phyloP scores from a whole-genome alignment of 2,888 invertebrate species.

The Drosophila paramelanica region DNA sequence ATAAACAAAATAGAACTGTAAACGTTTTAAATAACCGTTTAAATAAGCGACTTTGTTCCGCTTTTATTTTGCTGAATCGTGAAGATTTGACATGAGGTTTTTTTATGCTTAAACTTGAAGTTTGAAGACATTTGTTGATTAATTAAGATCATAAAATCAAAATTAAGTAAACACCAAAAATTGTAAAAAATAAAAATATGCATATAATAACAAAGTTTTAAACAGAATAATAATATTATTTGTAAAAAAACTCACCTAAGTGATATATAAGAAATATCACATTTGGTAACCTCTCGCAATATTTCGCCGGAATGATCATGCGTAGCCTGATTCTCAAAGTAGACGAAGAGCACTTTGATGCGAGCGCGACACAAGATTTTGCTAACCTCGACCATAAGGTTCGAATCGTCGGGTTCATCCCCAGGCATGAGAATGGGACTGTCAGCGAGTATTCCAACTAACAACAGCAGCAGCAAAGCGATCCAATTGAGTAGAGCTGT shows the following conservation, averaged over 20 bases:
- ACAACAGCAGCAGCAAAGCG: background rate
- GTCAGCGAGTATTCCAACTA: background rate
- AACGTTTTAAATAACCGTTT: background rate
- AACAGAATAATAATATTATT: too few species aligned
- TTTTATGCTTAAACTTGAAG: background rate
- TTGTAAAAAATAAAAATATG: too few species aligned
- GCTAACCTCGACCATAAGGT: slow-evolving; percentile 64
- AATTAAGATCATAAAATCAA: background rate
- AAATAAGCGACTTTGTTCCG: background rate
- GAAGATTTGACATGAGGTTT: background rate
- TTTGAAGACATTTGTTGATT: background rate
- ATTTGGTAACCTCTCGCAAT: slow-evolving; percentile 71
- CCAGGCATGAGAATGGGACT: slow-evolving; percentile 31
- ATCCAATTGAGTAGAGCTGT: background rate
- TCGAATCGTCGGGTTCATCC: slow-evolving; percentile 13
- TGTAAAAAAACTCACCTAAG: slow-evolving; percentile 65
- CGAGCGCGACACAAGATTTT: slow-evolving; percentile 77
- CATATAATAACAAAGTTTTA: too few species aligned
- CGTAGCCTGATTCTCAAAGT: slow-evolving; percentile 77
- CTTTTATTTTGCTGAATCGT: background rate
- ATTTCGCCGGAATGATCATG: slow-evolving; percentile 72
- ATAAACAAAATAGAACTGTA: background rate
- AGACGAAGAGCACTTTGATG: slow-evolving; percentile 78
- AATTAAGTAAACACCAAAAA: background rate
- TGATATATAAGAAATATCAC: slow-evolving; percentile 78